Evolutionary conservation across 2,797 vertebrate species (phyloP).

Genomic region (Erethizon dorsatum): DNA sequence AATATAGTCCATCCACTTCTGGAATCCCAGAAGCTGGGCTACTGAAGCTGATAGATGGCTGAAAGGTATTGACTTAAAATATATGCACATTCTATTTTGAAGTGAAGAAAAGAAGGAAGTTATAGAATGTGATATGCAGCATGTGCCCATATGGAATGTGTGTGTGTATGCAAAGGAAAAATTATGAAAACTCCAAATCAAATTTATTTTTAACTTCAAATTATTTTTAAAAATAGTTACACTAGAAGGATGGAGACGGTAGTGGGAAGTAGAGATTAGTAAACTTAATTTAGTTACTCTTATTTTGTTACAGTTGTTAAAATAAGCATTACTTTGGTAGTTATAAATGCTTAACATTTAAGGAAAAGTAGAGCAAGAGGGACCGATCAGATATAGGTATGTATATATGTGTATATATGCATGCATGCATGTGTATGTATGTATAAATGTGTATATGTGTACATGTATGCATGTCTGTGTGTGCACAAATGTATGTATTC

Average conservation of each 20-base stretch:
- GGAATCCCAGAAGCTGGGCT: neutral
- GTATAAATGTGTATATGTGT: neutral
- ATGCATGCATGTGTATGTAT: rapidly evolving
- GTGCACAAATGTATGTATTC: neutral
- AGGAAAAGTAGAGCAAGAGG: conserved; percentile 10
- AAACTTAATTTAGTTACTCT: conserved; percentile 37
- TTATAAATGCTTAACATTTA: conserved; percentile 32
- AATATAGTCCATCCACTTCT: neutral
- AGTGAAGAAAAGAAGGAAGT: conserved; percentile 5
- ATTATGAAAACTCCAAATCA: neutral
- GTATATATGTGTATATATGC: rapidly evolving
- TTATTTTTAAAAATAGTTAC: conserved; percentile 30
- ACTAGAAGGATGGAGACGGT: neutral
- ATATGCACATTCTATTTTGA: neutral
- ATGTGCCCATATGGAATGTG: neutral
- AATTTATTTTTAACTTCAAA: conserved; percentile 41
- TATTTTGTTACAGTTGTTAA: conserved; percentile 34
- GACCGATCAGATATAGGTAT: neutral
- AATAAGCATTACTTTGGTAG: neutral
- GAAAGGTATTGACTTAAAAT: neutral
- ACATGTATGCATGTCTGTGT: neutral
- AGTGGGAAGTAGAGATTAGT: neutral
- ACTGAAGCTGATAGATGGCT: neutral
- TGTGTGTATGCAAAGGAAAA: neutral
- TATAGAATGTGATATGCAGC: neutral